Evolutionary conservation across 2,113 vertebrate species (phyloP), one percentile per base, ranked within the genome.

Genomic region (Indicator indicator): DNA sequence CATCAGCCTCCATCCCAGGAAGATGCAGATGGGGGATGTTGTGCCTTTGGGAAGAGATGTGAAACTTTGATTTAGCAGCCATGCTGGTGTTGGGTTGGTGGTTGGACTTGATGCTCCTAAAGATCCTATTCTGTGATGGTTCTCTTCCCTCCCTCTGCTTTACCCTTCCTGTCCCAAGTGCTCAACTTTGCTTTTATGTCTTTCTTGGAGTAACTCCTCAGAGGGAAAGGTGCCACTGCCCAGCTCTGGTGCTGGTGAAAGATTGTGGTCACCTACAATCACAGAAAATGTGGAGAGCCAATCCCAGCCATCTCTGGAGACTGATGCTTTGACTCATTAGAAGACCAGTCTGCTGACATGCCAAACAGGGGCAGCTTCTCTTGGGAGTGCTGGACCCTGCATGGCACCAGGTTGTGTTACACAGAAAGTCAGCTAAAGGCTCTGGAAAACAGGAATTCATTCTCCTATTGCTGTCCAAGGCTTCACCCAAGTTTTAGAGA

Each of bases 321-420:
- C 36, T 26, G 46, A 76, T 42, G 30, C 12, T 73, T 42, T 60
- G 33, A 17, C 54, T 60, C 62, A 9, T 30, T 30, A 6, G 32
- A 62, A 78, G 17, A 28, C 4, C 30, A 54, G 32, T 14, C 23
- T 9, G 4, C 20, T 15, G 56, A 26, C 27, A 24, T 9, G 14
- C 27, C 64, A 86, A 26, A 27, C 2, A 16, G 90, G 28, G 38
- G 18, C 58, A 75, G 1, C 1, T 63, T 24, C 32, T 59, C 67
- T 27, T 16, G 46, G 38, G 32, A 68, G 20, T 6, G 4, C 42
- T 74, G 52, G 84, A 68, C 17, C 15, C 21, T 75, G 64, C 32
- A 1, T 0, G 65, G 44, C 9, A 26, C 23, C 26, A 30, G 30
- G n/a, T 26, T 68, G 11, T 9, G 26, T 12, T 26, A 5, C 3